phyloP scores from a whole-genome alignment of 2,888 invertebrate genomes.

The Aradus depressus region DNA sequence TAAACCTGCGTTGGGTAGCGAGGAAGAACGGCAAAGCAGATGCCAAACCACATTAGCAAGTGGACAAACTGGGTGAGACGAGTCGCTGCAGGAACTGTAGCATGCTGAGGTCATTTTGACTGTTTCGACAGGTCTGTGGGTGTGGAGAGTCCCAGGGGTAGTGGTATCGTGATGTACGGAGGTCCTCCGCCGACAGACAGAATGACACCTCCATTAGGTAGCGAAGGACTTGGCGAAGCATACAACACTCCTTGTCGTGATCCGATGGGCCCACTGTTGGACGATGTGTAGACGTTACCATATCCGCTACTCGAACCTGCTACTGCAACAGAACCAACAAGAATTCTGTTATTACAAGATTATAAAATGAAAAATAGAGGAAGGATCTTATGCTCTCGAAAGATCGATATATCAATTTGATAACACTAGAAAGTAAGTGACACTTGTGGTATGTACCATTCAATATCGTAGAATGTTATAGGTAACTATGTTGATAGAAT shows the following conservation, averaged over 20 bases:
- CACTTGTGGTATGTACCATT: too few relatives aligned
- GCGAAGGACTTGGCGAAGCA: constrained; percentile 35
- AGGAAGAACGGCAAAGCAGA: too few relatives aligned
- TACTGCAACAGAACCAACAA: not conserved
- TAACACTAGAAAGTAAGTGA: too few relatives aligned
- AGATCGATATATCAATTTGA: too few relatives aligned
- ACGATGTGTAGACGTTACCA: not conserved
- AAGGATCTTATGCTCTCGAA: too few relatives aligned
- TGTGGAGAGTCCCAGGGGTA: constrained; percentile 24
- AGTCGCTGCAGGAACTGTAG: too few relatives aligned
- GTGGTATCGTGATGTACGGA: constrained; percentile 30
- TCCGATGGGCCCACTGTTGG: not conserved
- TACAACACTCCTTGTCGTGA: constrained; percentile 35
- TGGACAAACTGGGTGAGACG: too few relatives aligned
- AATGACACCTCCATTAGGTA: constrained; percentile 39
- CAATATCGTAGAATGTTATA: too few relatives aligned
- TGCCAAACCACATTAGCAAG: too few relatives aligned
- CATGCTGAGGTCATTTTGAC: constrained; percentile 27
- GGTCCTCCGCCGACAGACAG: constrained; percentile 36
- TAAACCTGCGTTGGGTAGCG: too few relatives aligned
- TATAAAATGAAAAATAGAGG: not conserved
- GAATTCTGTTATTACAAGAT: not conserved
- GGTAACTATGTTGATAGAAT: too few relatives aligned
- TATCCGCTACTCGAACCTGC: constrained; percentile 3
- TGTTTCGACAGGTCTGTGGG: constrained; percentile 28